These are phyloP conservation scores for Drosophila tsacasi DNA, from an alignment of 1,140 invertebrate genomes.

Conservation along the genomic window DNA sequence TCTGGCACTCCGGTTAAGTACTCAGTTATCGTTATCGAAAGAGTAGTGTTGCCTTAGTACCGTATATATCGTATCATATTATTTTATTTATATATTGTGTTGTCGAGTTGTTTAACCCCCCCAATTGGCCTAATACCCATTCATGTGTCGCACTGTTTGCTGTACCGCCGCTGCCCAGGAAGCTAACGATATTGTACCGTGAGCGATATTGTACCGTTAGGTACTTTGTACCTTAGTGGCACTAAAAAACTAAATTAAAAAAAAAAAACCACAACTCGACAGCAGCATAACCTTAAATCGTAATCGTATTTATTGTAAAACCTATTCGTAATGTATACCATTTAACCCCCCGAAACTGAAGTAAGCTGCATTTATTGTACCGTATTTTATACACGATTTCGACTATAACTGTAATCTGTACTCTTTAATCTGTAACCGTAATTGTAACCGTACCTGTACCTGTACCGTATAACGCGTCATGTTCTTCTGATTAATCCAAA, in stretches of 20 bases:
- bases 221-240: not conserved
- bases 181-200: slow-evolving; percentile 31
- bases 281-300: slow-evolving; percentile 48
- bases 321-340: slow-evolving; percentile 52
- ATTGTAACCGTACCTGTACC: slow-evolving; percentile 54
- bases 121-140: slow-evolving; percentile 45
- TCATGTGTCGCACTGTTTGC: slow-evolving; percentile 44
- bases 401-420: slow-evolving; percentile 48
- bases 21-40: slow-evolving; percentile 19
- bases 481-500: slow-evolving; percentile 76
- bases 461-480: slow-evolving; percentile 65
- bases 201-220: slow-evolving; percentile 8
- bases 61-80: slow-evolving; percentile 4
- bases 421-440: slow-evolving; percentile 50
- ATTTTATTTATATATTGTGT: slow-evolving; percentile 40
- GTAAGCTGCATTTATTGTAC: slow-evolving; percentile 61
- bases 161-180: slow-evolving; percentile 42
- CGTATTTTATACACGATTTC: slow-evolving; percentile 40
- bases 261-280: slow-evolving; percentile 61
- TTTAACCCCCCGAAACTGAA: slow-evolving; percentile 42
- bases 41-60: slow-evolving; percentile 29
- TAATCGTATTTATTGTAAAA: slow-evolving; percentile 49
- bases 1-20: not conserved
- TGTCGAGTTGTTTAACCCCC: slow-evolving; percentile 72
- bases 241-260: not conserved